Conservation (phyloP, 2,888 invertebrate genomes). For the Chymomyza amoena region DNA sequence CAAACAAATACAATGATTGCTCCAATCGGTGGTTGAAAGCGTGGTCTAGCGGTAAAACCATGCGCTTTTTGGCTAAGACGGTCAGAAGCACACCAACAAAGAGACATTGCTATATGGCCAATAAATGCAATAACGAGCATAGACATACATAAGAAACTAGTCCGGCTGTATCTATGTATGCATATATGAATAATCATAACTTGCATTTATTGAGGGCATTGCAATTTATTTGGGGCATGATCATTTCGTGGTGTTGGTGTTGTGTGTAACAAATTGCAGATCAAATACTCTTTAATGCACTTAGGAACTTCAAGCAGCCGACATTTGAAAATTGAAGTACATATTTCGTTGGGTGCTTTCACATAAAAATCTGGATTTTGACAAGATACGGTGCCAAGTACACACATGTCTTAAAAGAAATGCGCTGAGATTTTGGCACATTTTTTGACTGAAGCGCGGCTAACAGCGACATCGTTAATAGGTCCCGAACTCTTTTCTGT, state of each 20-base stretch:
- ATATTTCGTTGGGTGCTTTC: too few species aligned
- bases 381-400: too few species aligned
- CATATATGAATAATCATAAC: background rate
- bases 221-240: background rate
- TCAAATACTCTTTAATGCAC: background rate
- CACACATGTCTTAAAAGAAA: too few species aligned
- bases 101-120: background rate
- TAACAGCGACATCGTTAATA: too few species aligned
- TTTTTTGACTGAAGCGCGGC: too few species aligned
- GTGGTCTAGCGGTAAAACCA: constrained; percentile 13
- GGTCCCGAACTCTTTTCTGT: too few species aligned
- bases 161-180: background rate
- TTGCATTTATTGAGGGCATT: background rate
- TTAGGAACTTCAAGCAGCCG: background rate
- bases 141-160: background rate
- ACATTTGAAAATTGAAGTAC: background rate
- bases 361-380: too few species aligned
- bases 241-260: background rate
- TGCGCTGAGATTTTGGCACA: too few species aligned
- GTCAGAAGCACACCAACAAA: background rate
- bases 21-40: background rate
- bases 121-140: background rate
- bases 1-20: background rate
- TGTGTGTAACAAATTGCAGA: background rate
- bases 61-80: constrained; percentile 4